Conservation (phyloP, 2,888 invertebrate genomes). For the Thecocarcelia acutangulata region DNA sequence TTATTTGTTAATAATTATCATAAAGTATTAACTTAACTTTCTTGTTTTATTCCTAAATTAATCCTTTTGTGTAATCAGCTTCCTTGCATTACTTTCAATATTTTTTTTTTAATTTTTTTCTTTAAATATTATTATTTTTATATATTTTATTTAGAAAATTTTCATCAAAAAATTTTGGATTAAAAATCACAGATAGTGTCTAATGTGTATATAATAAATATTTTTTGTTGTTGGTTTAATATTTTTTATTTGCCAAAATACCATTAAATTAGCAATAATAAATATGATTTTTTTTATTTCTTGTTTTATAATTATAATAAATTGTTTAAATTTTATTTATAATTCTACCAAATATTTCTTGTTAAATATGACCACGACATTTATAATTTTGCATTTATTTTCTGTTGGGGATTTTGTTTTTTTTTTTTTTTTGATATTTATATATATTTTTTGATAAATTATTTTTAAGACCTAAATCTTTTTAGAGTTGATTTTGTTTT, state of each 20-base stretch:
- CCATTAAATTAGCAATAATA: constrained; percentile 71
- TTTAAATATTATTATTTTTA: constrained; percentile 71
- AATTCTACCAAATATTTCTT: constrained; percentile 60
- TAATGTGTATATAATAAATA: constrained; percentile 79
- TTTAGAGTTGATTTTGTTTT: constrained; percentile 19
- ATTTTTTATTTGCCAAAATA: constrained; percentile 68
- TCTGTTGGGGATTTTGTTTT: constrained; percentile 40
- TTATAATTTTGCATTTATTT: constrained; percentile 49
- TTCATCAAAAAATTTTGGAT: constrained; percentile 82
- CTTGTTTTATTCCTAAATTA: constrained; percentile 70
- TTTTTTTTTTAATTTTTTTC: constrained; percentile 67
- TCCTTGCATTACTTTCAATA: constrained; percentile 66
- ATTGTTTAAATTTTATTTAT: constrained; percentile 55
- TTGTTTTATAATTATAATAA: constrained; percentile 47
- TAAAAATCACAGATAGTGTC: constrained; percentile 82
- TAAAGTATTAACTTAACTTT: constrained; percentile 70
- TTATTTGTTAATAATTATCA: constrained; percentile 57
- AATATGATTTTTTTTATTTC: constrained; percentile 66
- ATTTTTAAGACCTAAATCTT: constrained; percentile 44
- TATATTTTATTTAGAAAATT: constrained; percentile 79
- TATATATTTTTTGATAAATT: constrained; percentile 57
- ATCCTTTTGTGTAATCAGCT: constrained; percentile 66
- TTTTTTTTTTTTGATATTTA: constrained; percentile 48
- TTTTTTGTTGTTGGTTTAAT: constrained; percentile 68
- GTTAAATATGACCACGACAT: constrained; percentile 64